These are phyloP conservation scores for Pseudochromis fuscus DNA, from an alignment of 2,797 vertebrate genomes.

Conservation along the genomic window DNA sequence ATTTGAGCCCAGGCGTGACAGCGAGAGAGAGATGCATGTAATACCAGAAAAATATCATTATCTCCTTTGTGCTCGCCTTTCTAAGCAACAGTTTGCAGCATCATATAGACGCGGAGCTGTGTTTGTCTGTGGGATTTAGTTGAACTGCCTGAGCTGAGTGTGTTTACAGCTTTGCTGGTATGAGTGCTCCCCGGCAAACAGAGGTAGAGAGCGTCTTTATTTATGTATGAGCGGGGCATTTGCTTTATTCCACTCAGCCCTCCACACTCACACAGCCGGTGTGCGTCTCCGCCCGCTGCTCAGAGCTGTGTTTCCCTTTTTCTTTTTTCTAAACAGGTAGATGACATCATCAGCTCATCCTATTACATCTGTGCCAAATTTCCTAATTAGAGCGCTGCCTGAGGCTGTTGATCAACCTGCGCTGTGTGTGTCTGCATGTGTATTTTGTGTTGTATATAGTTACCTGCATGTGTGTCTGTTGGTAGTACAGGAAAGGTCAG, in stretches of 20 bases:
- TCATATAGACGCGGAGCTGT: not conserved
- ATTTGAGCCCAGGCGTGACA: not conserved
- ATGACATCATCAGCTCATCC: slow-evolving; percentile 42
- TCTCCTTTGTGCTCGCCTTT: not conserved
- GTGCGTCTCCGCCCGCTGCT: slow-evolving; percentile 13
- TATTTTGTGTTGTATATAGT: slow-evolving; percentile 19
- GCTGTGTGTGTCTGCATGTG: slow-evolving; percentile 7
- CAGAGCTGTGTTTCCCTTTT: slow-evolving; percentile 1
- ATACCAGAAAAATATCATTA: not conserved
- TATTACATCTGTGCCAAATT: slow-evolving; percentile 49
- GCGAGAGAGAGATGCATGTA: not conserved
- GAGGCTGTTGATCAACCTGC: slow-evolving; percentile 51
- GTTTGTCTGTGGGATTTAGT: slow-evolving; percentile 13
- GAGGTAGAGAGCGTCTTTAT: slow-evolving; percentile 33
- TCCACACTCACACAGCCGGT: slow-evolving; percentile 2
- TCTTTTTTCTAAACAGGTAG: slow-evolving; percentile 32
- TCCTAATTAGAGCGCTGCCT: slow-evolving; percentile 61
- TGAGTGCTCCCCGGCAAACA: slow-evolving; percentile 33
- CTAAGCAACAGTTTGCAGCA: slow-evolving; percentile 10
- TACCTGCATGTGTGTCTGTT: slow-evolving; percentile 32
- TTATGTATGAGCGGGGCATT: slow-evolving; percentile 50
- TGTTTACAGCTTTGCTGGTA: slow-evolving; percentile 17
- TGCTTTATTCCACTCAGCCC: slow-evolving; percentile 25
- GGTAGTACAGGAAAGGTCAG: slow-evolving; percentile 46
- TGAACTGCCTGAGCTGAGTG: slow-evolving; percentile 16